phyloP scores from a whole-genome alignment of 2,113 vertebrate genomes.

The Pterophyllum scalare region DNA sequence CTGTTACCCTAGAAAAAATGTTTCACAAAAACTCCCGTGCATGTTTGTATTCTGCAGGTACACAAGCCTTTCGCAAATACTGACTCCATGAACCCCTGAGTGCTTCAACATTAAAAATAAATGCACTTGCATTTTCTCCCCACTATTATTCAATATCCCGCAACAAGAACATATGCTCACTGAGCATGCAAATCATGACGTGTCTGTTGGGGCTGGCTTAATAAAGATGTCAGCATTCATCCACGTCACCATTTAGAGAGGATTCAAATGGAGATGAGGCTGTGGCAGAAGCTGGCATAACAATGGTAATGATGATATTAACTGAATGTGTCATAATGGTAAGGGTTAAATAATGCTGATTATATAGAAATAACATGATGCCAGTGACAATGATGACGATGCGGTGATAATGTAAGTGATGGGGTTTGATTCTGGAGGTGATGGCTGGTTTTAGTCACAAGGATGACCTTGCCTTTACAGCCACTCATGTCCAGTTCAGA shows the following conservation, averaged over 20 bases:
- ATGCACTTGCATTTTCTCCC: not conserved
- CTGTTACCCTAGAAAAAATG: not conserved
- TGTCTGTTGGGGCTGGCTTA: conserved; percentile 25
- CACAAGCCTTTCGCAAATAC: conserved; percentile 21
- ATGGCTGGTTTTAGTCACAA: not conserved
- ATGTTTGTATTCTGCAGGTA: not conserved
- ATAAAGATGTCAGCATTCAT: conserved; percentile 52
- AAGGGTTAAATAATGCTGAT: not conserved
- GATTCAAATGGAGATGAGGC: conserved; percentile 19
- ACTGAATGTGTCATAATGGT: not conserved
- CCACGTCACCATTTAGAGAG: not conserved
- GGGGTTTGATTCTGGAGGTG: not conserved
- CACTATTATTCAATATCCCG: conserved; percentile 9
- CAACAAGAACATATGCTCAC: conserved; percentile 5
- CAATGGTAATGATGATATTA: conserved; percentile 2
- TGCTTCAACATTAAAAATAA: conserved; percentile 2
- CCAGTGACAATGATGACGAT: not conserved
- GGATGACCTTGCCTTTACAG: conserved; percentile 21
- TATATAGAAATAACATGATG: not conserved
- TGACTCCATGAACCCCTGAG: not conserved
- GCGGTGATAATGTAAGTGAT: not conserved
- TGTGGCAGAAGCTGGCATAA: not conserved
- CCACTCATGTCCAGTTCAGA: not conserved
- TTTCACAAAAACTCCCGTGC: not conserved
- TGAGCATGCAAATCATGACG: conserved; percentile 31